These are phyloP conservation scores for Rhadinocentrus ornatus DNA, from an alignment of 2,797 vertebrate species.

Conservation along the genomic window DNA sequence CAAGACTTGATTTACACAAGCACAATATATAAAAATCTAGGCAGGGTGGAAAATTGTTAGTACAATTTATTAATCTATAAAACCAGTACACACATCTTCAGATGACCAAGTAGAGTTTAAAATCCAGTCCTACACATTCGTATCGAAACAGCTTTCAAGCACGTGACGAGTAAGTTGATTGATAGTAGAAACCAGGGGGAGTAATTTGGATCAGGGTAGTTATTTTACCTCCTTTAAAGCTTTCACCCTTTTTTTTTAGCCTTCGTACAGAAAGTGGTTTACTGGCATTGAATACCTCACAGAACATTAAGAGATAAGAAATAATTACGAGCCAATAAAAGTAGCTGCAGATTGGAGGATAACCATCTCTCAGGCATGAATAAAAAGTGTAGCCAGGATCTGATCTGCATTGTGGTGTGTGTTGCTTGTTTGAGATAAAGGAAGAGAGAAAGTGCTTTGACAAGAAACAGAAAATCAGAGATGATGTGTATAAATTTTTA, in stretches of 20 bases:
- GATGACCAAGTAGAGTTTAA: background rate
- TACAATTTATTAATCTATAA: background rate
- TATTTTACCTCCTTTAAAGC: slow-evolving; percentile 3
- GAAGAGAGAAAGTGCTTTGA: slow-evolving; percentile 21
- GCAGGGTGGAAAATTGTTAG: background rate
- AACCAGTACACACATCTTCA: background rate
- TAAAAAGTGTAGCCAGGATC: background rate
- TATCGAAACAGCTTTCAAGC: background rate
- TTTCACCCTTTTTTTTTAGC: background rate
- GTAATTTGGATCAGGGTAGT: background rate
- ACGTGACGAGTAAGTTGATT: background rate
- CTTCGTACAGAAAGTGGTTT: background rate
- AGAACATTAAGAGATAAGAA: background rate
- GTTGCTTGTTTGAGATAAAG: background rate
- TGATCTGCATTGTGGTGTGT: background rate
- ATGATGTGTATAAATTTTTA: slow-evolving; percentile 51
- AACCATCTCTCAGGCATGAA: background rate
- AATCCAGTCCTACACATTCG: background rate
- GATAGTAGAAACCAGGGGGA: background rate
- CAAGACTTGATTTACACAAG: background rate
- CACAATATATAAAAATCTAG: background rate
- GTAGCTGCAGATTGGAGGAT: background rate
- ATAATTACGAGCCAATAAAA: slow-evolving; percentile 3
- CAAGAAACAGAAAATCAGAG: slow-evolving; percentile 7
- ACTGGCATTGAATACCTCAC: background rate